These are phyloP conservation scores for Nipponia nippon DNA, from an alignment of 2,113 vertebrate genomes.

Conservation along the genomic window DNA sequence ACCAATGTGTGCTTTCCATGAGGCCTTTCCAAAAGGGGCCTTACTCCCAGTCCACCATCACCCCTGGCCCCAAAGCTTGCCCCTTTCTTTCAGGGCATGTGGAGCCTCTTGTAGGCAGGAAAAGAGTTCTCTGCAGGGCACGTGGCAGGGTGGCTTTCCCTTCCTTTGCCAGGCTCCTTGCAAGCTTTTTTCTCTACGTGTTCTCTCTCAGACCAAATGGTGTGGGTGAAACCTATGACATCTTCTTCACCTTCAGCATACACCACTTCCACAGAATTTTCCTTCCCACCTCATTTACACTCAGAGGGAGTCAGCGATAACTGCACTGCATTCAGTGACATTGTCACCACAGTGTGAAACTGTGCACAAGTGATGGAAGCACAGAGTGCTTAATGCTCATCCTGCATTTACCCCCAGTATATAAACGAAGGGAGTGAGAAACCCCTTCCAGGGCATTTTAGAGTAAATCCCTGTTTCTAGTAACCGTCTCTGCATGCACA, in stretches of 20 bases:
- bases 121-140: background rate
- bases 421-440: fast-evolving
- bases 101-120: background rate
- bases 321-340: background rate
- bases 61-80: background rate
- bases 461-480: background rate
- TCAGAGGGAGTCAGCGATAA: fast-evolving
- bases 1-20: fast-evolving
- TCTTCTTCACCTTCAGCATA: background rate
- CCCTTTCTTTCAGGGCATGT: background rate
- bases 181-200: background rate
- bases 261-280: fast-evolving
- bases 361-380: background rate
- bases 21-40: background rate
- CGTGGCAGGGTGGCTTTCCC: background rate
- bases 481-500: background rate
- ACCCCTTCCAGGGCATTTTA: background rate
- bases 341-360: background rate
- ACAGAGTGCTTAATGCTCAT: background rate
- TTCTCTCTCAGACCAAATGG: background rate
- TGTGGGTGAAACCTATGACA: fast-evolving
- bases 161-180: background rate
- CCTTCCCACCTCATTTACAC: background rate
- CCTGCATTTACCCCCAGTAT: background rate
- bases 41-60: background rate